Evolutionary conservation across 2,113 vertebrate species (phyloP), one percentile per base, ranked within the genome.

Genomic region (Glaucidium brasilianum): DNA sequence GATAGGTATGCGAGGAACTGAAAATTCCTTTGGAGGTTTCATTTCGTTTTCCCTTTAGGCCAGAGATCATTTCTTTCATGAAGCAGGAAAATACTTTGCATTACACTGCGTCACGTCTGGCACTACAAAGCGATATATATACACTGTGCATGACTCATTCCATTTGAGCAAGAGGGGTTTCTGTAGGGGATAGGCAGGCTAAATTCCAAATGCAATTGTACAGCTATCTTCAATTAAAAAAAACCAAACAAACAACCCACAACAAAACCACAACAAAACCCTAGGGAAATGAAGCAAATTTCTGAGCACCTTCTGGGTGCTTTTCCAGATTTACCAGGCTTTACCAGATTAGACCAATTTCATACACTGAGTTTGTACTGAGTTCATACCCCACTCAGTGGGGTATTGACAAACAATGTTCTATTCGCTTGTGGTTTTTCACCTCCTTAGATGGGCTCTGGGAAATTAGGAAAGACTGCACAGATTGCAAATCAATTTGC

Each of bases 41-140:
- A 29, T 97, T 88, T 97, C 60, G 63, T 90, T 93, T 97, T 96
- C 73, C 90, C 93, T 94, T 96, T 94, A 12, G 92, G 94, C 63
- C 83, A 94, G 32, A 85, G 76, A 49, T 78, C 30, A 74, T 96
- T 97, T 86, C 43, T 73, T 85, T 97, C 95, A 86, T 97, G 86
- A 91, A 94, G 74, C 12, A 88, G 79, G 79, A 62, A 41, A 90
- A 60, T 27, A 62, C 26, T 85, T 59, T 56, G 69, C 47, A 17
- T 79, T 76, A 60, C 15, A 20, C n/a, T 77, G 59, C 52, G 56
- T 88, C 56, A 45, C 1, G 12, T 67, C 69, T 82, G 37, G 21
- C 32, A 81, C 50, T 50, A 52, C 34, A 21, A 85, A 74, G 60
- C 0, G 0, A 34, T 73, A 77, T 35, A 45, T 45, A 41, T 30